phyloP scores from a whole-genome alignment of 2,797 vertebrate genomes.

The Mormyrops boulengeri region DNA sequence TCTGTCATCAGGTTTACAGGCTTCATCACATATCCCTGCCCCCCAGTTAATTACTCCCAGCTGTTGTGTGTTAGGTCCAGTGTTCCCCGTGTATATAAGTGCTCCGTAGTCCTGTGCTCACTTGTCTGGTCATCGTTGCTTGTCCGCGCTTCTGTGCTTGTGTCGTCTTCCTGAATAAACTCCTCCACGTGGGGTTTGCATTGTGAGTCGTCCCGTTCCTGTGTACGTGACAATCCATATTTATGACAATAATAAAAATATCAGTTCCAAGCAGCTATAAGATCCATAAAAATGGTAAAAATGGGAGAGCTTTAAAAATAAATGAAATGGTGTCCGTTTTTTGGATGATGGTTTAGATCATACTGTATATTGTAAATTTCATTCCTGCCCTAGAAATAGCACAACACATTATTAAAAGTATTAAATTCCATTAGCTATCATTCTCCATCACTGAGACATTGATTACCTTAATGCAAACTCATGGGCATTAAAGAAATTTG shows the following conservation, averaged over 20 bases:
- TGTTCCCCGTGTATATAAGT: background rate
- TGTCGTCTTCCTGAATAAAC: background rate
- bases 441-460: conserved; percentile 1
- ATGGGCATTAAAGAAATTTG: background rate
- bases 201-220: background rate
- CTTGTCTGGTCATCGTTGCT: background rate
- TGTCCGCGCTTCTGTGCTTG: background rate
- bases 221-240: background rate
- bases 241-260: background rate
- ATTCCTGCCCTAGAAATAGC: conserved; percentile 8
- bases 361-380: background rate
- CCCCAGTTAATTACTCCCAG: background rate
- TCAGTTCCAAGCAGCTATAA: background rate
- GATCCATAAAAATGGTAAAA: background rate
- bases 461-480: conserved; percentile 10
- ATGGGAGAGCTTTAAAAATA: background rate
- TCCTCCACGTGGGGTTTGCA: background rate
- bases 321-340: background rate
- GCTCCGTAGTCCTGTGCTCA: background rate
- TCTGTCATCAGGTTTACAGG: background rate
- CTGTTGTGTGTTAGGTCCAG: background rate
- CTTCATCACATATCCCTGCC: background rate
- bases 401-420: background rate
- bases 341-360: background rate
- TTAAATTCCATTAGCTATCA: conserved; percentile 1